Percentiles rank a stretch among this genome's conserved stretches.
These are phyloP conservation scores for Aurelia aurita DNA, from an alignment of 30 jellyfish, hydroid and myxozoan genomes.

Conservation along the genomic window DNA sequence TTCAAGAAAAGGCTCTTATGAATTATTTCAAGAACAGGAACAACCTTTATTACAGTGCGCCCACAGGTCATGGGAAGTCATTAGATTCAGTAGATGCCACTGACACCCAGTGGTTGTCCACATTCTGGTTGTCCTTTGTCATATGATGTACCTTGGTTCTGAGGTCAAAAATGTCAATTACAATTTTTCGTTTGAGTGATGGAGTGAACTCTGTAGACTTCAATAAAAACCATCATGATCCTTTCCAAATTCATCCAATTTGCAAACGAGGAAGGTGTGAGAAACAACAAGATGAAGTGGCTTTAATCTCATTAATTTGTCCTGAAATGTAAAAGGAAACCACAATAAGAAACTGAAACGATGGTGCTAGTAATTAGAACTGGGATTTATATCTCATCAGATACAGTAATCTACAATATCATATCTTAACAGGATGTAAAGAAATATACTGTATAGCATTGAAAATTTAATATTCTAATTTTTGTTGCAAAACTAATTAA, in stretches of 20 bases:
- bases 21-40: too few species aligned
- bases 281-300: conserved; percentile 26
- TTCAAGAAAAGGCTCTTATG: too few species aligned
- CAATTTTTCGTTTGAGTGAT: conserved; percentile 25
- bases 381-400: background rate
- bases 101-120: conserved; percentile 35
- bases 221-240: background rate
- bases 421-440: background rate
- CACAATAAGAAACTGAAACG: background rate
- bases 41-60: too few species aligned
- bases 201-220: conserved; percentile 8
- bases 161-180: conserved; percentile 31
- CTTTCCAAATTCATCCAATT: conserved; percentile 10
- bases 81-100: conserved; percentile 10
- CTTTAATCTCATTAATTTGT: background rate
- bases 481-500: background rate
- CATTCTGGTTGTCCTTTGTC: conserved; percentile 51
- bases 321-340: background rate
- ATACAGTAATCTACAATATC: background rate
- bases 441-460: background rate
- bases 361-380: background rate
- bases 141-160: conserved; percentile 18
- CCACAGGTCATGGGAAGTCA: too few species aligned
- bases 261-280: background rate
- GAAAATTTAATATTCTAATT: background rate